Base-by-base conservation (phyloP, 2,797 vertebrate genomes). In the Fundulus diaphanus region DNA sequence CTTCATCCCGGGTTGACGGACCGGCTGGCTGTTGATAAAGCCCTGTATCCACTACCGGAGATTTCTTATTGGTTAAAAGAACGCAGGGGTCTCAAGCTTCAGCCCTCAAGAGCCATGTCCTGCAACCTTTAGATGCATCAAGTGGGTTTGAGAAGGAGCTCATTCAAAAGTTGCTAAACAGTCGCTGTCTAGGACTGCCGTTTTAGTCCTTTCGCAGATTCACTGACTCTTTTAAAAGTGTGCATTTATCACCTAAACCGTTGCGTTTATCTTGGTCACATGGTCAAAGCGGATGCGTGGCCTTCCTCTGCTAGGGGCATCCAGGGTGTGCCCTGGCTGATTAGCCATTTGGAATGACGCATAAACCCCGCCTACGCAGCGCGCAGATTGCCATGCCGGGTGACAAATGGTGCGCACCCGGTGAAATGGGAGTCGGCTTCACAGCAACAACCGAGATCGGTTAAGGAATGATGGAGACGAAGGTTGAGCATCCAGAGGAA, bases 371-470 rank as follows among this genome's bases (percentile, higher is more conserved):
- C 59, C 20, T 5, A 27, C 24, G 13, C 6, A 40, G 11, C 5
- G 12, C 22, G 27, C 24, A 66, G 7, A 27, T 27, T 27, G 13
- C 24, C 37, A 40, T 7, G 37, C 63, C n/a, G 24, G 63, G 2
- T 44, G n/a, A 66, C 40, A 66, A 66, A 42, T 66, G 63, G 37
- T 66, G 63, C 40, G 24, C 24, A 66, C n/a, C 37, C 63, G 20
- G 1, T 66, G 24, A 42, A n/a, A 63, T 35, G 33, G 1, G 9
- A 7, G 35, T 84, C 67, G 73, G 77, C 77, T 80, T 73, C 83
- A 75, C 37, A 31, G 59, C 72, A 78, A 71, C 65, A 81, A 78
- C 79, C 77, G 51, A 48, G 37, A 40, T n/a, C 71, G 2, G 35
- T 35, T 6, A 44, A 27, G 9, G 81, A 49, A 67, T 69, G 57